These are phyloP conservation scores for Lasioglossum figueresi DNA, from an alignment of 2,888 invertebrate species.

Conservation along the genomic window DNA sequence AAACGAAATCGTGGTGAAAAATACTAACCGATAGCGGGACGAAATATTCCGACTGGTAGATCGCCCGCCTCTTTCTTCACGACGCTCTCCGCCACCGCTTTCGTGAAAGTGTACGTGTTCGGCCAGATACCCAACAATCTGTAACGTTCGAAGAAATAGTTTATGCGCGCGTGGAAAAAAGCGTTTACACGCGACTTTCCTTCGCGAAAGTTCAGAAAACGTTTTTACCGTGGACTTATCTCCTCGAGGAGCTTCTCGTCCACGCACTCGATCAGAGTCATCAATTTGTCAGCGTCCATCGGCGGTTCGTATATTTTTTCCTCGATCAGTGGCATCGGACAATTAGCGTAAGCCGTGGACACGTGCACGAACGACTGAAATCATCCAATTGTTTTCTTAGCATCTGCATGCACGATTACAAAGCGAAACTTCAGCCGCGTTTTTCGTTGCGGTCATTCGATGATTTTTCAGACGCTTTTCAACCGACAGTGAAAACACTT, in stretches of 20 bases:
- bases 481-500: neutral
- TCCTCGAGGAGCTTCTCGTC: constrained; percentile 85
- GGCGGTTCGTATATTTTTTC: constrained; percentile 86
- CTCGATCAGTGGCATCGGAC: constrained; percentile 84
- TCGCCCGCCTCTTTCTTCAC: constrained; percentile 88
- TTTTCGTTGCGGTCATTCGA: neutral
- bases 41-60: constrained; percentile 92
- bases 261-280: constrained; percentile 84
- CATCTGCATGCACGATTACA: neutral
- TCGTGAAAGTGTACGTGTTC: constrained; percentile 96
- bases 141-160: constrained; percentile 30
- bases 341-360: constrained; percentile 87
- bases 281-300: constrained; percentile 85
- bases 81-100: constrained; percentile 93
- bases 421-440: neutral
- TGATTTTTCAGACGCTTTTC: neutral
- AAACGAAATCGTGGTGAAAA: neutral
- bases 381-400: neutral
- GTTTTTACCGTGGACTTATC: constrained; percentile 85
- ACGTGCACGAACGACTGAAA: constrained; percentile 85
- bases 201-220: neutral
- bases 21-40: constrained; percentile 92
- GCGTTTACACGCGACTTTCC: neutral
- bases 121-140: constrained; percentile 91
- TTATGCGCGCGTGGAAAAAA: neutral